These are phyloP conservation scores for Pseudeuparius sepicola DNA, from an alignment of 2,888 invertebrate species.

Conservation along the genomic window DNA sequence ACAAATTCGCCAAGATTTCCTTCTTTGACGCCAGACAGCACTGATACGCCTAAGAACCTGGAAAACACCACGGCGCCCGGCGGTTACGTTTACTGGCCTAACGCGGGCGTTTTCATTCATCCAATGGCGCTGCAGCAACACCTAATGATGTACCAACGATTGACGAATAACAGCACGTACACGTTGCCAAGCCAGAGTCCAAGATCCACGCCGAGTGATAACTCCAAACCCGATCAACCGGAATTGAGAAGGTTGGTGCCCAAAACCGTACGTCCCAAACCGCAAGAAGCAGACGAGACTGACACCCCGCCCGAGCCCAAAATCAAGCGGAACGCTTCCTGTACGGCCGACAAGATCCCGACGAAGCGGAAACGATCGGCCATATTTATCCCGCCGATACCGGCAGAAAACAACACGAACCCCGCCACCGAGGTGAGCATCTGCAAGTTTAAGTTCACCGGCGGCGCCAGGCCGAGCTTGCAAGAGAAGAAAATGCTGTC, in stretches of 20 bases:
- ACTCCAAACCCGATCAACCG: conserved; percentile 19
- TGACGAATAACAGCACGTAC: conserved; percentile 43
- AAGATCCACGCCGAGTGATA: conserved; percentile 25
- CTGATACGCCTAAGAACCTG: conserved; percentile 38
- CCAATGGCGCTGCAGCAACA: conserved; percentile 64
- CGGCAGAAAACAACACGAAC: conserved; percentile 61
- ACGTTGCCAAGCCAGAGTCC: conserved; percentile 30
- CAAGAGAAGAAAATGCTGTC: conserved; percentile 90
- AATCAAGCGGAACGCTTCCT: conserved; percentile 34
- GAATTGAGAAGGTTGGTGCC: conserved; percentile 38
- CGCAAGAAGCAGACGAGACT: conserved; percentile 39
- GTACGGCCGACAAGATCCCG: conserved; percentile 37
- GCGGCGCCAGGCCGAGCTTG: conserved; percentile 77
- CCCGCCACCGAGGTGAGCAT: conserved; percentile 72
- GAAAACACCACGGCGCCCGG: conserved; percentile 35
- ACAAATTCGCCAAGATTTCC: conserved; percentile 30
- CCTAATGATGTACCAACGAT: conserved; percentile 63
- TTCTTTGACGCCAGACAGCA: conserved; percentile 33
- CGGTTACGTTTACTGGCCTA: conserved; percentile 61
- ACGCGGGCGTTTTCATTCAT: conserved; percentile 60
- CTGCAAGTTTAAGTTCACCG: conserved; percentile 89
- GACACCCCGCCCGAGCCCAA: conserved; percentile 35
- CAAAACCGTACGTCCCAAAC: conserved; percentile 26
- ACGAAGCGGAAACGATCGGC: conserved; percentile 71
- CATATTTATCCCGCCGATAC: conserved; percentile 76